A percentile compares a stretch with the other conserved stretches of the same genome.
Evolutionary conservation across 1,140 invertebrate genomes (phyloP).

Genomic region (Trachymyrmex cornetzi): DNA sequence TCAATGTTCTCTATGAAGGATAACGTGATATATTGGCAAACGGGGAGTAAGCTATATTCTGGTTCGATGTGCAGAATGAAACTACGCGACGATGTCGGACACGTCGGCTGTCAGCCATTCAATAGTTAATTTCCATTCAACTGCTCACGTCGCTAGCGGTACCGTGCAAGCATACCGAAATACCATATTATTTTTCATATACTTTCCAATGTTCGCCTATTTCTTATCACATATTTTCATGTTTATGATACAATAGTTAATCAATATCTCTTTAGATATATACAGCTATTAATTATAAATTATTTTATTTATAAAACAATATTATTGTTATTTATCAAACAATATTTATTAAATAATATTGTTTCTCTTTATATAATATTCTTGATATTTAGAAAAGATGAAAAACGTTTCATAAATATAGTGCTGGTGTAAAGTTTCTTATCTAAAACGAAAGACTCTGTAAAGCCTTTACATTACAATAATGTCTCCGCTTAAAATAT

Average conservation of each 20-base stretch:
- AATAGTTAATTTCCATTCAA: constrained; percentile 81
- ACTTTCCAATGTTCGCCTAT: not conserved
- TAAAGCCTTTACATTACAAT: not conserved
- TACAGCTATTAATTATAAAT: not conserved
- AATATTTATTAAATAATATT: not conserved
- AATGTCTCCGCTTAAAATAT: constrained; percentile 51
- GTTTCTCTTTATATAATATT: not conserved
- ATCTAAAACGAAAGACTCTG: not conserved
- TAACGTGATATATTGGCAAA: constrained; percentile 68
- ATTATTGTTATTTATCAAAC: no score
- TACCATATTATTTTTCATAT: constrained; percentile 11
- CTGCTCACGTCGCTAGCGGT: constrained; percentile 40
- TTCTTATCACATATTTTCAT: constrained; percentile 19
- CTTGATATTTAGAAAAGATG: not conserved
- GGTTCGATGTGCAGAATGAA: constrained; percentile 40
- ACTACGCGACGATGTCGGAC: constrained; percentile 70
- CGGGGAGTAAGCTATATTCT: constrained; percentile 60
- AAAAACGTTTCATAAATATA: not conserved
- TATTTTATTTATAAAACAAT: not conserved
- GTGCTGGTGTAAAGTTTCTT: not conserved
- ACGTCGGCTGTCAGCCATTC: constrained; percentile 76
- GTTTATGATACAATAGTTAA: not conserved
- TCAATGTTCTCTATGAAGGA: constrained; percentile 57
- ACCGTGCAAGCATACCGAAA: constrained; percentile 34
- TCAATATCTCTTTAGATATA: not conserved